Conservation (phyloP, 64 coral and sea anemone species). For the Porites lutea region DNA sequence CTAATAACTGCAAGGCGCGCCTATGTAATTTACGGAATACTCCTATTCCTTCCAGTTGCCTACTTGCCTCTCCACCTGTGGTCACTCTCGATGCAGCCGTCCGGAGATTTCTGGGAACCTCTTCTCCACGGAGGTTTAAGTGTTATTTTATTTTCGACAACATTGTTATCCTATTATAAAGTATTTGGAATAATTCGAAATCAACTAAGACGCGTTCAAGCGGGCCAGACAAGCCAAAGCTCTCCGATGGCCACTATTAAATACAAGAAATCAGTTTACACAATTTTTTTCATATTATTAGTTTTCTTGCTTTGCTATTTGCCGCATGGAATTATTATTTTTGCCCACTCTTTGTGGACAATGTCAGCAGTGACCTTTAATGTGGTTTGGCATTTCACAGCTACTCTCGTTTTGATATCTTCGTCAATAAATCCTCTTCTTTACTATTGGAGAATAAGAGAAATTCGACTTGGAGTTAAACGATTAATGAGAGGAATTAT, state of each 20-base stretch:
- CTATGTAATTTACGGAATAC: neutral
- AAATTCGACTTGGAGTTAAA: neutral
- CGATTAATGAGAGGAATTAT: neutral
- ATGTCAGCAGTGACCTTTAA: neutral
- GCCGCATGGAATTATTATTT: neutral
- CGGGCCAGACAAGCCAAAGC: neutral
- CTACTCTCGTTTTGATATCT: neutral
- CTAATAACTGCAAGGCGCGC: neutral
- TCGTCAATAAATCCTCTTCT: neutral
- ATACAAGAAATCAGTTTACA: neutral
- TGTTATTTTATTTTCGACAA: neutral
- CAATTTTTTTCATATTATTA: neutral
- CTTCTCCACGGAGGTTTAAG: neutral
- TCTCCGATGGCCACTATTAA: neutral
- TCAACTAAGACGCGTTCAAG: neutral
- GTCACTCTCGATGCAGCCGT: neutral
- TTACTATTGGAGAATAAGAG: slow-evolving; percentile 9
- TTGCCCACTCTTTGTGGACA: neutral
- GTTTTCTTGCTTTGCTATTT: neutral
- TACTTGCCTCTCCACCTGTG: neutral
- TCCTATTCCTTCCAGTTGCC: neutral
- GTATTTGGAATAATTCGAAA: neutral
- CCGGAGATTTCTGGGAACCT: neutral
- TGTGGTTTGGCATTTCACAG: neutral
- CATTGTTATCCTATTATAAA: neutral